Evolutionary conservation across 2,797 vertebrate species (phyloP).

Genomic region (Phrynocephalus vlangalii): DNA sequence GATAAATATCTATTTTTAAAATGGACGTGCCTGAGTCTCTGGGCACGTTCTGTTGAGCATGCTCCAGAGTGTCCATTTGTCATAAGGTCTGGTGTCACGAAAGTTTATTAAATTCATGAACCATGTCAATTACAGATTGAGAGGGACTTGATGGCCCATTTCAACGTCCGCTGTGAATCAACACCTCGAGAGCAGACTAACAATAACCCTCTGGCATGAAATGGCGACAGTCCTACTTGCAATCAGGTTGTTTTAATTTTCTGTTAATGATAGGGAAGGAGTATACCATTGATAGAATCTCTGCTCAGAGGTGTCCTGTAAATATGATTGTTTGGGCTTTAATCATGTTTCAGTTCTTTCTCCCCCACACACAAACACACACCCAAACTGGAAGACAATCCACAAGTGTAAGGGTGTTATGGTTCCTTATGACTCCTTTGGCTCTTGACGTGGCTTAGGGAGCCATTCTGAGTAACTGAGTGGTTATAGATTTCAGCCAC

Average conservation of each 20-base stretch:
- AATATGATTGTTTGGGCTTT: neutral
- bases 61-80: neutral
- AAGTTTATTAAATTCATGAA: neutral
- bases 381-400: too few relatives aligned
- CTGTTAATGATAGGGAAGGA: neutral
- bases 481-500: too few relatives aligned
- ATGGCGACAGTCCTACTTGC: too few relatives aligned
- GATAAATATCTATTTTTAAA: neutral
- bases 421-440: neutral
- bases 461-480: too few relatives aligned
- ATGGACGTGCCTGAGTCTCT: neutral
- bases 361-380: fast-evolving
- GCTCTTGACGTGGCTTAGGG: too few relatives aligned
- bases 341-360: neutral
- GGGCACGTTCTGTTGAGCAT: neutral
- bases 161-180: neutral
- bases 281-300: neutral
- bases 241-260: neutral
- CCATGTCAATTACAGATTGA: neutral
- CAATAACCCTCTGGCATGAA: neutral
- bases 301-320: neutral
- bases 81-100: neutral
- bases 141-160: neutral
- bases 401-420: neutral
- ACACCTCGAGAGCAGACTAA: neutral